Conservation (phyloP, 2,113 vertebrate genomes). For the Meriones unguiculatus region DNA sequence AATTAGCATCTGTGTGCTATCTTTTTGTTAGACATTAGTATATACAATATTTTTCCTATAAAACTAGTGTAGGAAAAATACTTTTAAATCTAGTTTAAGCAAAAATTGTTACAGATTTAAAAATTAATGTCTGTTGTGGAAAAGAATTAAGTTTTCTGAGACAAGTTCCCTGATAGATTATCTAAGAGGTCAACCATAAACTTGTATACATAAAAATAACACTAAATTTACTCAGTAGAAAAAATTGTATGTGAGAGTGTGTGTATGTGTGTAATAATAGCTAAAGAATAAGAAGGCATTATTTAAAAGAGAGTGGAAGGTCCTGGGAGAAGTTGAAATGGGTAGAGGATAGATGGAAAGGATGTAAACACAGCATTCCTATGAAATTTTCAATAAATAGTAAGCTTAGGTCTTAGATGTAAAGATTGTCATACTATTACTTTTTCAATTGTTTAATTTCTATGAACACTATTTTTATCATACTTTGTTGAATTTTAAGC, state of each 20-base stretch:
- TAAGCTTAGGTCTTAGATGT: not conserved
- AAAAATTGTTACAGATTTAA: not conserved
- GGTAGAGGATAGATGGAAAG: not conserved
- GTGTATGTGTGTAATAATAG: not conserved
- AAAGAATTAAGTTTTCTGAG: not conserved
- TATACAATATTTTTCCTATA: not conserved
- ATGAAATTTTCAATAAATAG: not conserved
- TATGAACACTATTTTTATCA: not conserved
- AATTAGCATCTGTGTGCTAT: not conserved
- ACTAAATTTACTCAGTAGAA: not conserved
- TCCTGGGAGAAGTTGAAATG: not conserved
- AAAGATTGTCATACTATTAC: not conserved
- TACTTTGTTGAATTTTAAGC: not conserved
- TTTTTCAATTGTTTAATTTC: not conserved
- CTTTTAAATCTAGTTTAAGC: not conserved
- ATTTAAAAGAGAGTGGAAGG: not conserved
- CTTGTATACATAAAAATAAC: not conserved
- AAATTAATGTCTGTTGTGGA: not conserved
- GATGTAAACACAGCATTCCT: not conserved
- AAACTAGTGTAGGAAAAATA: not conserved
- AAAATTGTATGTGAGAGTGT: not conserved
- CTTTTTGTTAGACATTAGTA: not conserved
- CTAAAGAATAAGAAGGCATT: not conserved
- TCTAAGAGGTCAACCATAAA: not conserved
- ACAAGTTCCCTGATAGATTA: not conserved